Evolutionary conservation across 2,888 invertebrate genomes (phyloP).

Genomic region (Aporophyla nigra): DNA sequence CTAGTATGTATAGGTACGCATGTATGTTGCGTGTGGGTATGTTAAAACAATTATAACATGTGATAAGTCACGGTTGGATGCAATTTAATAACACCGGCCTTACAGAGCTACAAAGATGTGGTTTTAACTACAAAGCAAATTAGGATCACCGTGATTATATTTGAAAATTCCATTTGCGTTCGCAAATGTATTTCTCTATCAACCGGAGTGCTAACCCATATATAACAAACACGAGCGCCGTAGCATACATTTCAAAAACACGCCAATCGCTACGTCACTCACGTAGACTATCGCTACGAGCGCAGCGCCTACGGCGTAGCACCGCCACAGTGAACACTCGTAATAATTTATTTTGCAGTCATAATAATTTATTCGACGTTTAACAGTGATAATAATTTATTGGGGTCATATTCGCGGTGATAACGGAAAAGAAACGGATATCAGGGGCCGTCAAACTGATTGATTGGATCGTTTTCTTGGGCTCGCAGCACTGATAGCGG

Average conservation of each 20-base stretch:
- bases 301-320: conserved; percentile 52
- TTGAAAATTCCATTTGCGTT: conserved; percentile 31
- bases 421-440: conserved; percentile 67
- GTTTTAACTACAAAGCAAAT: conserved; percentile 25
- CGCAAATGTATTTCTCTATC: conserved; percentile 34
- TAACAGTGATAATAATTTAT: conserved; percentile 65
- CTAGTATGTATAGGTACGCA: too few species aligned
- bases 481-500: conserved; percentile 61
- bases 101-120: conserved; percentile 20
- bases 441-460: conserved; percentile 68
- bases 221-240: conserved; percentile 12
- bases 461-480: conserved; percentile 69
- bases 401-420: conserved; percentile 65
- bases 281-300: conserved; percentile 42
- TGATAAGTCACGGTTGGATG: neutral
- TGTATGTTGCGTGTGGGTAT: too few species aligned
- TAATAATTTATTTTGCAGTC: conserved; percentile 57
- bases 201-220: conserved; percentile 26
- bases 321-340: conserved; percentile 40
- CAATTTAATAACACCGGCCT: neutral
- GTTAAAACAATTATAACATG: neutral
- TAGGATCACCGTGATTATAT: conserved; percentile 23
- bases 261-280: conserved; percentile 46
- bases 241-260: conserved; percentile 41
- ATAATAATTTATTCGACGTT: conserved; percentile 61